phyloP scores from a whole-genome alignment of 2,888 invertebrate genomes.

The Quadroppia sp. region DNA sequence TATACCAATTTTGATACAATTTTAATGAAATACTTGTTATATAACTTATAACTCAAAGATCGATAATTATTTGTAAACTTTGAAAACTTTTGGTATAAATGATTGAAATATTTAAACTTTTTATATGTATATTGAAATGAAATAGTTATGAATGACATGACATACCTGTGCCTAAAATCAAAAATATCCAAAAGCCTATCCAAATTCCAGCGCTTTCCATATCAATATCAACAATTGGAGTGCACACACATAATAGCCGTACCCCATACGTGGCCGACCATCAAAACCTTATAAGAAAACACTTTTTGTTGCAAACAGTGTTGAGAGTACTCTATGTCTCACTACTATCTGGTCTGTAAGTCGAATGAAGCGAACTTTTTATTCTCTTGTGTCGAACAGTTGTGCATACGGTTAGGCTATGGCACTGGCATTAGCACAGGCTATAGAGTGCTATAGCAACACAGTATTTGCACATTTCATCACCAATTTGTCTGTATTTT shows the following conservation, averaged over 20 bases:
- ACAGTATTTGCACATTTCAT: constrained; percentile 24
- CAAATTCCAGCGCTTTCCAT: constrained; percentile 5
- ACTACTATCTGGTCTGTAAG: constrained; percentile 13
- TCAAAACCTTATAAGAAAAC: not conserved
- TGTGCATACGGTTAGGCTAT: not conserved
- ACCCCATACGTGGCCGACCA: constrained; percentile 3
- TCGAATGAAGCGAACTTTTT: constrained; percentile 10
- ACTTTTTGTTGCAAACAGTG: not conserved
- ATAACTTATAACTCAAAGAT: too few species aligned
- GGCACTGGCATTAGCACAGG: not conserved
- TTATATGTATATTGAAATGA: too few species aligned
- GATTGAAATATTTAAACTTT: too few species aligned
- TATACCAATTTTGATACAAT: not conserved
- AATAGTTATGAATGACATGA: not conserved
- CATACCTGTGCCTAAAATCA: not conserved
- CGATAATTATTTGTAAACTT: too few species aligned
- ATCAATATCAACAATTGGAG: not conserved
- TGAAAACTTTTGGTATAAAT: too few species aligned
- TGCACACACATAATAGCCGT: constrained; percentile 14
- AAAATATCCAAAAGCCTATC: constrained; percentile 22
- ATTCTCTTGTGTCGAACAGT: not conserved
- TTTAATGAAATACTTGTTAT: not conserved
- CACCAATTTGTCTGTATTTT: not conserved
- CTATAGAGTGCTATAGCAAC: constrained; percentile 4
- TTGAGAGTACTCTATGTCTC: not conserved